Conservation (phyloP, 2,113 vertebrate genomes). For the Silurus asotus region DNA sequence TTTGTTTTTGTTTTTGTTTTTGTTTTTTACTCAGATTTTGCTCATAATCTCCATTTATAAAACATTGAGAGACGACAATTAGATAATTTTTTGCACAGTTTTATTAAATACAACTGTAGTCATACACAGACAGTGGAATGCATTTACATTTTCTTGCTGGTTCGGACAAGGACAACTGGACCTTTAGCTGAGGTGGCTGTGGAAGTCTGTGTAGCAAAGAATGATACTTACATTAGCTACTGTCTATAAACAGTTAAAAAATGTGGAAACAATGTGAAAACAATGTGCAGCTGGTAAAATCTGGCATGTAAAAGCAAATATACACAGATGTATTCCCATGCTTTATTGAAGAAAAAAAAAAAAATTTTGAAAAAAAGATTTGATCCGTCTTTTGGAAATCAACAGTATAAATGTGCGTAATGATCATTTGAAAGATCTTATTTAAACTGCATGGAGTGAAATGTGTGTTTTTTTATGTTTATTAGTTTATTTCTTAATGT, state of each 20-base stretch:
- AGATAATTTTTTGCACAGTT: conserved; percentile 1
- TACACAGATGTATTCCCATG: not conserved
- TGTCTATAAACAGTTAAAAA: not conserved
- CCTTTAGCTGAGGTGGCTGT: conserved; percentile 46
- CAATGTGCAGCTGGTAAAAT: not conserved
- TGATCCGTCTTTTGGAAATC: not conserved
- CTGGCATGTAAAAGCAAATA: not conserved
- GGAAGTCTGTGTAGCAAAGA: conserved; percentile 48
- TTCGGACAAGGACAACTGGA: conserved; percentile 48
- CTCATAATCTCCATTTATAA: not conserved
- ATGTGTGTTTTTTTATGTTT: not conserved
- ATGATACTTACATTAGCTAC: not conserved
- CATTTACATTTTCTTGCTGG: conserved; percentile 57
- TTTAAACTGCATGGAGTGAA: not conserved
- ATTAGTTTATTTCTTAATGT: no score
- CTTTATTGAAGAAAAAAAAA: not conserved
- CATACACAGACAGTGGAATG: not conserved
- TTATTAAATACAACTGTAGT: conserved; percentile 23
- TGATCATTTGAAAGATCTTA: not conserved
- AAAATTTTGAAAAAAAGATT: not conserved
- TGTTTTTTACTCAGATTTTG: not conserved
- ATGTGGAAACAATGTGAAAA: not conserved
- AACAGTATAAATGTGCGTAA: not conserved
- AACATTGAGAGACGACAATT: not conserved
- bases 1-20: not conserved